Conservation (phyloP, 1,140 invertebrate species). For the Papilio machaon region DNA sequence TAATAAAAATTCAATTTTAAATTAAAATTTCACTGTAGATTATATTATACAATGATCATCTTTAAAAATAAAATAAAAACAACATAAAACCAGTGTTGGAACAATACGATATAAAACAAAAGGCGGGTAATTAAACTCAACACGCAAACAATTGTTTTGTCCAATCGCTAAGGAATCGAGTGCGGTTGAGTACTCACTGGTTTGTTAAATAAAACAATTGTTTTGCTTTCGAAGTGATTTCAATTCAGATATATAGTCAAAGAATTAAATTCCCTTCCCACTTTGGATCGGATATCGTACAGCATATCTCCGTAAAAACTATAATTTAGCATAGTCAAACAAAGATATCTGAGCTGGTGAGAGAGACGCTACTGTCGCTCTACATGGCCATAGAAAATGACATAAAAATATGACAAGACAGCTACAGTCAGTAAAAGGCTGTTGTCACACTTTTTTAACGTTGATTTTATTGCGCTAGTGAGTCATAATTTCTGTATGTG, state of each 20-base stretch:
- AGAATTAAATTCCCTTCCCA: background rate
- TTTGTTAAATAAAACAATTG: constrained; percentile 5
- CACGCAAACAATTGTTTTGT: constrained; percentile 4
- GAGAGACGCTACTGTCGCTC: no score
- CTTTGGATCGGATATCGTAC: background rate
- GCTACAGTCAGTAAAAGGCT: no score
- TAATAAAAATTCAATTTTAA: background rate
- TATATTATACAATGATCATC: background rate
- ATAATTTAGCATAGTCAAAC: no score
- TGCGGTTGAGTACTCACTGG: background rate
- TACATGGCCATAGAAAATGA: no score
- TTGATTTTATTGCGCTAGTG: no score
- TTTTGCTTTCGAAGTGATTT: background rate
- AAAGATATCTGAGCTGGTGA: no score
- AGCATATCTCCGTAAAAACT: no score
- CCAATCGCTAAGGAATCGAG: background rate
- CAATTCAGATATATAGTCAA: background rate
- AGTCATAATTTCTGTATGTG: no score
- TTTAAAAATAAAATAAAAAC: background rate
- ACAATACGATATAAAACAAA: background rate
- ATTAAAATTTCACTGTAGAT: background rate
- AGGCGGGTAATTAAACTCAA: background rate
- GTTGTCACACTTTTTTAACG: no score
- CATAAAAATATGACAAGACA: no score
- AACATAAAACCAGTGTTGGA: background rate